phyloP scores from a whole-genome alignment of 2,797 vertebrate species.

The Trachurus trachurus region DNA sequence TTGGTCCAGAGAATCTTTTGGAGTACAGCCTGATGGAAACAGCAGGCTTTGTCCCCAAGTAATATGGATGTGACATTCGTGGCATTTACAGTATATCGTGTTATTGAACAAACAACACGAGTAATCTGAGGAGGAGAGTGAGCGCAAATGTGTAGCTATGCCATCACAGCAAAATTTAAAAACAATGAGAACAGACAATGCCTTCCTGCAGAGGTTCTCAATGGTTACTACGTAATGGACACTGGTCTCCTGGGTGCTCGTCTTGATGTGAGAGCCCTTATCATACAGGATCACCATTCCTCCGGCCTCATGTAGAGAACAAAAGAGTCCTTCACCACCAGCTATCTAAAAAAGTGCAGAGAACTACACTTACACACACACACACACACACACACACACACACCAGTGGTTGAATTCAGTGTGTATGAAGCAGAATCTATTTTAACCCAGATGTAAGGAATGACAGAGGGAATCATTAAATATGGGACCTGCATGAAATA shows the following conservation, averaged over 20 bases:
- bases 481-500: conserved; percentile 1
- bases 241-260: conserved; percentile 72
- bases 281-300: conserved; percentile 79
- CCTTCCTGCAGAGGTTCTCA: conserved; percentile 77
- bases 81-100: conserved; percentile 8
- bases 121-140: conserved; percentile 45
- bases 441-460: conserved; percentile 31
- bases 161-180: conserved; percentile 71
- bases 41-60: conserved; percentile 21
- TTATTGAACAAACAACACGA: conserved; percentile 8
- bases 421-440: conserved; percentile 20
- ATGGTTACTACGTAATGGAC: conserved; percentile 68
- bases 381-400: conserved; percentile 18
- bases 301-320: conserved; percentile 82
- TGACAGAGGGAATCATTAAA: background rate
- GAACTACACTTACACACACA: conserved; percentile 15
- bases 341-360: conserved; percentile 63
- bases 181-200: conserved; percentile 48
- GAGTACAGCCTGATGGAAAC: conserved; percentile 2
- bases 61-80: conserved; percentile 34
- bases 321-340: conserved; percentile 81
- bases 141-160: conserved; percentile 51
- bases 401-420: conserved; percentile 12
- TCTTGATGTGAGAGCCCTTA: conserved; percentile 83
- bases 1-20: conserved; percentile 3